phyloP scores from a whole-genome alignment of 2,888 invertebrate species.

The Candidula unifasciata region DNA sequence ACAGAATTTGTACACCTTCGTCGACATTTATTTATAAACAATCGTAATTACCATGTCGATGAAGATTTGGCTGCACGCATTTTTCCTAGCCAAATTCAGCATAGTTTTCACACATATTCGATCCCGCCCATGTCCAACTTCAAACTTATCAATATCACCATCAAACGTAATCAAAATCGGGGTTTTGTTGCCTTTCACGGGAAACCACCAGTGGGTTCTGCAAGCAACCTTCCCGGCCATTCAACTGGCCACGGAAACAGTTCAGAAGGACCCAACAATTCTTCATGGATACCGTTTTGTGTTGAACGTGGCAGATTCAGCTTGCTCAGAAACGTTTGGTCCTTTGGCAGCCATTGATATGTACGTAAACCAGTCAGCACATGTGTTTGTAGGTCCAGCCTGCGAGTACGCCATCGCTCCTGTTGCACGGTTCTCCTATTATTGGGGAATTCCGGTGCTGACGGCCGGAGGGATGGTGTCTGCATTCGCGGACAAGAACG shows the following conservation, averaged over 20 bases:
- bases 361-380: slow-evolving; percentile 64
- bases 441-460: slow-evolving; percentile 91
- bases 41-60: background rate
- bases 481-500: slow-evolving; percentile 71
- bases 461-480: slow-evolving; percentile 80
- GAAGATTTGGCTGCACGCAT: background rate
- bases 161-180: slow-evolving; percentile 67
- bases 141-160: background rate
- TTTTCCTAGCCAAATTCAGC: background rate
- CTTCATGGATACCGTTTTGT: slow-evolving; percentile 58
- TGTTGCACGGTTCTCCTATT: slow-evolving; percentile 90
- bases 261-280: slow-evolving; percentile 57
- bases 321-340: slow-evolving; percentile 74
- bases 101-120: background rate
- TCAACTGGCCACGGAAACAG: slow-evolving; percentile 70
- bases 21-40: background rate
- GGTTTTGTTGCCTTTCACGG: slow-evolving; percentile 70
- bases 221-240: slow-evolving; percentile 75
- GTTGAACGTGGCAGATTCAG: slow-evolving; percentile 67
- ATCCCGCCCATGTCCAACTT: background rate
- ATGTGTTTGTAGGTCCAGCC: slow-evolving; percentile 75
- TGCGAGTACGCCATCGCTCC: slow-evolving; percentile 87
- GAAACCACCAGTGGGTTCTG: slow-evolving; percentile 64
- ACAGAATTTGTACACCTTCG: background rate
- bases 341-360: slow-evolving; percentile 74